Evolutionary conservation across 2,888 invertebrate species (phyloP).

Genomic region (Tipula helvola): DNA sequence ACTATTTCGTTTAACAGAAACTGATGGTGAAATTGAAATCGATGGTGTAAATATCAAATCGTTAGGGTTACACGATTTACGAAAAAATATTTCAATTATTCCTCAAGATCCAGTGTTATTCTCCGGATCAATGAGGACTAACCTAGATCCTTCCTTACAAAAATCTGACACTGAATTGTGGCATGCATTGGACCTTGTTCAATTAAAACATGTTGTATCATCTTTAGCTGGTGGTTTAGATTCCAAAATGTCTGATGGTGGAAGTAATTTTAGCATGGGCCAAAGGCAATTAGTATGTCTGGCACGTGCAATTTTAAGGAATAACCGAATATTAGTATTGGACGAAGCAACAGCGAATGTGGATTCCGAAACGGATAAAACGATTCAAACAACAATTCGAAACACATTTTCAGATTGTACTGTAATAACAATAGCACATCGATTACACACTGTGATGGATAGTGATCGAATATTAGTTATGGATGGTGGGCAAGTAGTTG

Average conservation of each 20-base stretch:
- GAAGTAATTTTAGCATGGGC: conserved; percentile 65
- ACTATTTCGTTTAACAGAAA: conserved; percentile 60
- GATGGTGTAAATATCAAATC: conserved; percentile 51
- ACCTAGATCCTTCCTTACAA: conserved; percentile 64
- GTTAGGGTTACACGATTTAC: conserved; percentile 56
- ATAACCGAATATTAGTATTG: conserved; percentile 42
- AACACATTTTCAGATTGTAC: conserved; percentile 69
- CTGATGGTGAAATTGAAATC: conserved; percentile 57
- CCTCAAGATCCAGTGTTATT: conserved; percentile 77
- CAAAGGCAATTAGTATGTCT: conserved; percentile 71
- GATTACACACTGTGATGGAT: conserved; percentile 84
- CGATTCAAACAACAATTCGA: conserved; percentile 75
- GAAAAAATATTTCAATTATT: conserved; percentile 68
- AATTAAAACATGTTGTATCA: conserved; percentile 53
- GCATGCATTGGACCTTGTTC: conserved; percentile 58
- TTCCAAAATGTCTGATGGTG: conserved; percentile 57
- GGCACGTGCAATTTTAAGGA: conserved; percentile 58
- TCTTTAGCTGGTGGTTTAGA: conserved; percentile 44
- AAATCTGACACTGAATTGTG: conserved; percentile 54
- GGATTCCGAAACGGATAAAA: conserved; percentile 64
- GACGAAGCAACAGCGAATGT: conserved; percentile 78
- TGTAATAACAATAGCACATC: conserved; percentile 82
- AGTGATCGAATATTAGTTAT: conserved; percentile 76
- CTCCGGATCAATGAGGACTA: conserved; percentile 58
- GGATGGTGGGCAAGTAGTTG: conserved; percentile 57